Evolutionary conservation across 2,797 vertebrate species (phyloP), one percentile per base, ranked within the genome.

Genomic region (Cirrhinus mrigala): DNA sequence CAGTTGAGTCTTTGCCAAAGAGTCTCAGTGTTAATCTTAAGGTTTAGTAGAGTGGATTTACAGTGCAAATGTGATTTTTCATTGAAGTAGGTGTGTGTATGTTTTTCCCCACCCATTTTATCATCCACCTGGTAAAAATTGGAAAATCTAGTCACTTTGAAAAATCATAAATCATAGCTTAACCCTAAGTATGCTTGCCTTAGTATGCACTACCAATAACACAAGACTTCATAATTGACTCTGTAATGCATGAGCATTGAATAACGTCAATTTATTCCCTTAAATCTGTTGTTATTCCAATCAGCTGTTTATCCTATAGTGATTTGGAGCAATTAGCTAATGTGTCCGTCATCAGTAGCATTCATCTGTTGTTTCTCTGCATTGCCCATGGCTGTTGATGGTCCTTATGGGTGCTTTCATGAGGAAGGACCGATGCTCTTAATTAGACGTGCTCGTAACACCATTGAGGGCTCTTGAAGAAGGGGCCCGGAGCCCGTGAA

Each of bases 361-460:
- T 81, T 77, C 71, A 73, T 76, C 56, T 71, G 70, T 58, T 66
- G 29, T 54, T 29, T 70, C 29, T 83, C 44, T 81, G 37, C 56
- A 78, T 79, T 84, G 54, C 56, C 87, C 71, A n/a, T 78, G 75
- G 74, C 74, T 77, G 48, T 84, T 71, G 82, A 64, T 81, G 54
- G 85, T 12, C 46, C 56, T 81, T 64, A 82, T 81, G 62, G 79
- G 77, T 84, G 68, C 79, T 85, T 90, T 90, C 84, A 85, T 82
- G 78, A 81, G 86, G 56, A 78, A 81, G 60, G 87, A 64, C 89
- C 78, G 76, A 86, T 86, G 60, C 85, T 76, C 64, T 60, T 86
- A 83, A 83, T 92, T 92, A 91, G 90, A 64, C 71, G 83, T 79
- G 78, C 56, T 83, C 60, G 77, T 87, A 70, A 87, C 74, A 85